Evolutionary conservation across 1,140 invertebrate species (phyloP).

Genomic region (Subanguina moxae): DNA sequence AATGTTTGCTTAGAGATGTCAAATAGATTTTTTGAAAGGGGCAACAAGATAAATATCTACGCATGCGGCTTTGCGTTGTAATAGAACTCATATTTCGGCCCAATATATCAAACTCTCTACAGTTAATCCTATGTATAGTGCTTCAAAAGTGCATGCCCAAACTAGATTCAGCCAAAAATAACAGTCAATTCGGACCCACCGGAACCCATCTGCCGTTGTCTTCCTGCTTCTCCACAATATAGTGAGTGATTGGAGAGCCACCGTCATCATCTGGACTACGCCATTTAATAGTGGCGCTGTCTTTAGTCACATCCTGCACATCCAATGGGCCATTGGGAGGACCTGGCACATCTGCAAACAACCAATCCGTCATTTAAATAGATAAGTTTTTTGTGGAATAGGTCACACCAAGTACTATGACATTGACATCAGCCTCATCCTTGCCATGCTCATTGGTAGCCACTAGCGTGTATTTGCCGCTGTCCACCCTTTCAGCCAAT

Average conservation of each 20-base stretch:
- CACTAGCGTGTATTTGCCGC: conserved; percentile 79
- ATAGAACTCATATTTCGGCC: background rate
- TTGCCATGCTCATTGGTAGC: conserved; percentile 88
- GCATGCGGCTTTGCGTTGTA: too few relatives aligned
- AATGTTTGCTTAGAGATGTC: too few relatives aligned
- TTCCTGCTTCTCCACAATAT: conserved; percentile 90
- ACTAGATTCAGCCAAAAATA: too few relatives aligned
- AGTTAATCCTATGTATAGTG: too few relatives aligned
- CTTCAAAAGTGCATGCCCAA: too few relatives aligned
- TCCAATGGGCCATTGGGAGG: conserved; percentile 63
- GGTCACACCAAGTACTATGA: conserved; percentile 71
- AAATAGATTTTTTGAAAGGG: too few relatives aligned
- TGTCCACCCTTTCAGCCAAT: conserved; percentile 64
- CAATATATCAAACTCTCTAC: conserved; percentile 19
- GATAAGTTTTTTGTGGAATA: background rate
- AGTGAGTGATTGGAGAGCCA: conserved; percentile 80
- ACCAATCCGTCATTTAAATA: background rate
- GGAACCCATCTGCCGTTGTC: conserved; percentile 58
- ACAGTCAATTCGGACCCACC: too few relatives aligned
- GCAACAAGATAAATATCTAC: too few relatives aligned
- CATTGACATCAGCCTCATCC: conserved; percentile 85
- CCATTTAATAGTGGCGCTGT: conserved; percentile 62
- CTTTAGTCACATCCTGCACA: conserved; percentile 62
- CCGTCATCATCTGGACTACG: conserved; percentile 62
- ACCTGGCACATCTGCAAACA: conserved; percentile 61